Evolutionary conservation across 1,140 invertebrate genomes (phyloP).

Genomic region (Cecropterus lyciades): DNA sequence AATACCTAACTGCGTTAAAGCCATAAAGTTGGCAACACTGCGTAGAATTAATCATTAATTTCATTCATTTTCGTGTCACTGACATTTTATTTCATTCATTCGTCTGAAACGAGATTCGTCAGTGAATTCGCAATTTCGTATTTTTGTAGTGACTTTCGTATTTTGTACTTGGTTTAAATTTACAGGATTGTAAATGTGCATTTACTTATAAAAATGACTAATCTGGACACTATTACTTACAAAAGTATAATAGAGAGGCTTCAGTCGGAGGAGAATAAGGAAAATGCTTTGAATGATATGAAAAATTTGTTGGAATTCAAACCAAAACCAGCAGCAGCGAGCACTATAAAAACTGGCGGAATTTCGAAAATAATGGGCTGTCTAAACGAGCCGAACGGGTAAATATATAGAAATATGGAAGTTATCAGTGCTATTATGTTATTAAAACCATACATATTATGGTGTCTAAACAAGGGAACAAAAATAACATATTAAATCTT

Average conservation of each 20-base stretch:
- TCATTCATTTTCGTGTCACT: background rate
- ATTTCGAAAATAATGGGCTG: slow-evolving; percentile 68
- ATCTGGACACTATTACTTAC: slow-evolving; percentile 25
- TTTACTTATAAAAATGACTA: slow-evolving; percentile 24
- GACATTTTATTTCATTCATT: too few relatives aligned
- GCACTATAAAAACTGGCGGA: slow-evolving; percentile 57
- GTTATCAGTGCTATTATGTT: too few relatives aligned
- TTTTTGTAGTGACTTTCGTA: slow-evolving; percentile 1
- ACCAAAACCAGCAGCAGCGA: slow-evolving; percentile 48
- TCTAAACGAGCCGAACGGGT: slow-evolving; percentile 61
- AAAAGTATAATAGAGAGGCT: slow-evolving; percentile 49
- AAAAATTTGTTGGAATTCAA: slow-evolving; percentile 61
- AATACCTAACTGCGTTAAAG: too few relatives aligned
- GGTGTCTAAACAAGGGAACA: too few relatives aligned
- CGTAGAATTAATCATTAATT: too few relatives aligned
- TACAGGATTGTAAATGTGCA: slow-evolving; percentile 6
- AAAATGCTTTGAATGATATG: slow-evolving; percentile 61
- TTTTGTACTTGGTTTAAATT: background rate
- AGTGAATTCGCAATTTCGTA: too few relatives aligned
- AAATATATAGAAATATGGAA: slow-evolving; percentile 28
- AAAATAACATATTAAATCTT: too few relatives aligned
- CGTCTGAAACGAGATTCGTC: too few relatives aligned
- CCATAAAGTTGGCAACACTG: too few relatives aligned
- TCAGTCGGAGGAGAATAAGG: slow-evolving; percentile 54
- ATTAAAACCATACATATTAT: too few relatives aligned